Base-by-base conservation (phyloP, 1,140 invertebrate species). In the Drosophila guanche region DNA sequence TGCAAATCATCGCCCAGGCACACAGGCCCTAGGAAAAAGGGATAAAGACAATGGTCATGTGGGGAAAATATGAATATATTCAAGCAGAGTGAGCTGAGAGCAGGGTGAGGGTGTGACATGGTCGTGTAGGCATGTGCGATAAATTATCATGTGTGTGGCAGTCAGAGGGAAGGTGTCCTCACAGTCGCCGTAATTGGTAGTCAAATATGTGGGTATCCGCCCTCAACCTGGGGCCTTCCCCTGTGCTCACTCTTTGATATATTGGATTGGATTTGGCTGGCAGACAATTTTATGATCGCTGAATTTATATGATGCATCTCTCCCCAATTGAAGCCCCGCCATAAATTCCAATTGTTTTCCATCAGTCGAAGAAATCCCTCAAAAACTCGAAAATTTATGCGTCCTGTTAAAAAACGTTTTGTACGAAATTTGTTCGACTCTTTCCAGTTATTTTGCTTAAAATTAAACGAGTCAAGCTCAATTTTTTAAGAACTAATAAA, bases 51-150 rank as follows among this genome's bases (percentile, higher is more conserved):
- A 72, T 67, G 71, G 56, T 69, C 74, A 76, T 68, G 47, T 67
- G 50, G 65, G 48, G 22, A 50, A 63, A 76, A 84, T 83, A 84
- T 81, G 78, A 74, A 81, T 80, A 79, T 62, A 33, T 68, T 52
- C 29, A 46, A 29, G 29, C 37, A 20, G 7, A 22, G 3, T 8
- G 2, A 42, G n/a, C 2, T 2, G 29, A 27, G 16, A 20, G 16
- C 16, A 20, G 22, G 43, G 16, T 29, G 65, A 48, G 62, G 65
- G 58, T 41, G 62, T 68, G 65, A 68, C 62, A 55, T 55, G 50
- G 67, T 67, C 69, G 79, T 89, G 84, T 83, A 85, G 84, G 79
- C 88, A 90, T 90, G 88, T 90, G 88, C 89, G 69, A 90, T 90
- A 90, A 90, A 90, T 90, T 90, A 90, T 90, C 73, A 60, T 59